Evolutionary conservation across 2,113 vertebrate species (phyloP), one percentile per base, ranked within the genome.

Genomic region (Condylura cristata): DNA sequence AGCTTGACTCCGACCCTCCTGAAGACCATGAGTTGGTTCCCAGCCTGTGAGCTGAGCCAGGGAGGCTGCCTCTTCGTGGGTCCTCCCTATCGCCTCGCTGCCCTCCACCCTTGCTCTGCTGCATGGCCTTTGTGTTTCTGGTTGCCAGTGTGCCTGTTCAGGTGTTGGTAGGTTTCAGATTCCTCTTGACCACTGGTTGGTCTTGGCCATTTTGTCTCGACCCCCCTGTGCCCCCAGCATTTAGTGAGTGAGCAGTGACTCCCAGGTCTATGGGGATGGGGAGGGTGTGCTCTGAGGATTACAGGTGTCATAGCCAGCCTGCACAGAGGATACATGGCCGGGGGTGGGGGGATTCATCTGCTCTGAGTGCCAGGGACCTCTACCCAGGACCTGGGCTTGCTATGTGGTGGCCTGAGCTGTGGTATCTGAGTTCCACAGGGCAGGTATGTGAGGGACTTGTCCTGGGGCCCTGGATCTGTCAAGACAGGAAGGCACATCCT

Each of bases 71-170:
- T 48, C 8, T 66, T 26, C 28, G 11, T 12, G 0, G 16, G 13
- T 37, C 1, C 1, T 20, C 20, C 16, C 4, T 4, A 3, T 37
- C 28, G 8, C 24, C 32, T 5, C n/a, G 41, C 41, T 18, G 2
- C 10, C 26, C 12, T 11, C 8, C 18, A 1, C n/a, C 8, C 41
- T 46, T 24, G 3, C 28, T 32, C 30, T 9, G 3, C 20, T 14
- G 22, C 0, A 4, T 5, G 56, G 51, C 12, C 2, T 3, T 30
- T 48, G 11, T 32, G 34, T 61, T 34, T 48, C 76, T 60, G 65
- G 20, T 44, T 46, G 61, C 13, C 56, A 22, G 26, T 28, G 14
- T 26, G 6, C 28, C n/a, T 24, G 6, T 37, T 83, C 5, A n/a
- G 34, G 20, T 48, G 28, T n/a, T n/a, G 78, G 72, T 32, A 61